Evolutionary conservation across 1,140 invertebrate genomes (phyloP).

Genomic region (Conopomorpha cramerella): DNA sequence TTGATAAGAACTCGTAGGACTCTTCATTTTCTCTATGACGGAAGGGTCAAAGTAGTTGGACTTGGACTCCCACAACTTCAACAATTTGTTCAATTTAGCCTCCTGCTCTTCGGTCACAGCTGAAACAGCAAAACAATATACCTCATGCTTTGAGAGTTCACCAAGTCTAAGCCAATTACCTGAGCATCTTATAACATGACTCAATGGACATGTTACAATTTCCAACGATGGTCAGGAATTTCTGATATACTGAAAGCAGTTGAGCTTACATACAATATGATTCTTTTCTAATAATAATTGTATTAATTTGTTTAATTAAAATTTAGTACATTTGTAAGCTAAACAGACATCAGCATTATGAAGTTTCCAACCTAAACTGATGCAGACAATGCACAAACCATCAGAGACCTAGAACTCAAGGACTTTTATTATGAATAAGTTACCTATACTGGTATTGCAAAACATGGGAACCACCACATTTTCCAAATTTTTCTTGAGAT

Average conservation of each 20-base stretch:
- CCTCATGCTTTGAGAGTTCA: conserved; percentile 28
- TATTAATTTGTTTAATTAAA: too few species aligned
- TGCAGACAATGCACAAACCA: conserved; percentile 46
- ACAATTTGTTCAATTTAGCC: conserved; percentile 87
- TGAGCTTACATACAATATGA: too few species aligned
- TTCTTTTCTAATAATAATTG: too few species aligned
- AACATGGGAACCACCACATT: conserved; percentile 95
- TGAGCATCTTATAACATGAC: too few species aligned
- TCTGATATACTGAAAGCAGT: too few species aligned
- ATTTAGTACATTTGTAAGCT: too few species aligned
- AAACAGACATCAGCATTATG: too few species aligned
- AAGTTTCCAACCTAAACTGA: conserved; percentile 33
- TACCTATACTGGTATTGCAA: conserved; percentile 82
- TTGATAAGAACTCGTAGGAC: conserved; percentile 77
- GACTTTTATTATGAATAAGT: conserved; percentile 60
- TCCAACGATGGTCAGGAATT: too few species aligned
- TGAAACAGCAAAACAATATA: conserved; percentile 54
- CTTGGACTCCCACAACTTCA: conserved; percentile 95
- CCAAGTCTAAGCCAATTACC: conserved; percentile 45
- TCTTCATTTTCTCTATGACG: conserved; percentile 84
- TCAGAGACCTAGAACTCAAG: conserved; percentile 48
- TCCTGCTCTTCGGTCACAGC: conserved; percentile 85
- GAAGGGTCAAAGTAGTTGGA: conserved; percentile 88
- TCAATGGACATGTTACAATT: too few species aligned
- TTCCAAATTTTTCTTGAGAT: conserved; percentile 90